Percentiles rank a stretch among this genome's conserved stretches.
These are phyloP conservation scores for Coleophora deauratella DNA, from an alignment of 2,888 invertebrate genomes.

Conservation along the genomic window DNA sequence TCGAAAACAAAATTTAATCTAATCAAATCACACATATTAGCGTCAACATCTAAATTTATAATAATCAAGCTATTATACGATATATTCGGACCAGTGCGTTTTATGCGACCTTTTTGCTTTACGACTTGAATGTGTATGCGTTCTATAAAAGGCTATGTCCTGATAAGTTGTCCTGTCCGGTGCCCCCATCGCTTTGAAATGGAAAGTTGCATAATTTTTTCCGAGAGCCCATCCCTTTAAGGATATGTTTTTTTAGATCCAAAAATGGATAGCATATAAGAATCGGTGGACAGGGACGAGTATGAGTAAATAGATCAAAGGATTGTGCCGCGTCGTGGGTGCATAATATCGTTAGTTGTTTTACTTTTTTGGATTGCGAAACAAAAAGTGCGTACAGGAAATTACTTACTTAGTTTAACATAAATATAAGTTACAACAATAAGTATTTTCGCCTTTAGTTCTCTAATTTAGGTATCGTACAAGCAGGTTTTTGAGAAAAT, in stretches of 20 bases:
- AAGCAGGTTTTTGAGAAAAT: no score
- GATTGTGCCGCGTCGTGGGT: conserved; percentile 36
- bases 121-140: conserved; percentile 42
- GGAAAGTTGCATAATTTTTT: conserved; percentile 66
- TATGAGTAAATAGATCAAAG: conserved; percentile 38
- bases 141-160: conserved; percentile 64
- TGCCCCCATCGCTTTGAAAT: conserved; percentile 64
- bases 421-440: no score
- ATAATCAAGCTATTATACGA: conserved; percentile 51
- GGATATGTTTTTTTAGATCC: conserved; percentile 33
- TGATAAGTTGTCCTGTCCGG: conserved; percentile 68
- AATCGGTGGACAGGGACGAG: conserved; percentile 20
- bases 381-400: no score
- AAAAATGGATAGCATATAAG: conserved; percentile 41
- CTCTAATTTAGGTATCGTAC: no score
- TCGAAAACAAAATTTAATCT: no score
- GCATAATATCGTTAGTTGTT: conserved; percentile 34
- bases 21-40: no score
- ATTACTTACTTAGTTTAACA: no score
- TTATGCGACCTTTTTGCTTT: conserved; percentile 50
- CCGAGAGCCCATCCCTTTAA: conserved; percentile 58
- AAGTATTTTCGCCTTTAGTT: no score
- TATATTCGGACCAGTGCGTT: conserved; percentile 54
- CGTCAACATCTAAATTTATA: conserved; percentile 61
- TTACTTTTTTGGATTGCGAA: conserved; percentile 7